Base-by-base conservation (phyloP, 2,797 vertebrate species). In the Pseudochirops cupreus region DNA sequence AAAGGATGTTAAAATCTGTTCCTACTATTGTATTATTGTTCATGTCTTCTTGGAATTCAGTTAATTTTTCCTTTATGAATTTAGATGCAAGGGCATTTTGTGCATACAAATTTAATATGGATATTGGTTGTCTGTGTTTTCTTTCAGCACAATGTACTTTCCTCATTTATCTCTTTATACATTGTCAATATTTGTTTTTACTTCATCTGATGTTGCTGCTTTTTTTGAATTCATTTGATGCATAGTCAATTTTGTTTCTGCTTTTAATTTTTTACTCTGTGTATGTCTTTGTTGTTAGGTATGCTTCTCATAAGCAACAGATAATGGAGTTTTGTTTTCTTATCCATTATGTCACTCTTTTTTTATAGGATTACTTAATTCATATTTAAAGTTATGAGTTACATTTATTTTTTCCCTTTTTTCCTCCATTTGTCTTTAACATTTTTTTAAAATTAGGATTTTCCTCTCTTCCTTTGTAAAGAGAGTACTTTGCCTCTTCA, bases 21-120 rank as follows among this genome's bases (percentile, higher is more conserved):
- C 14, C 24, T 4, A 74, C 26, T n/a, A 39, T 74, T 74, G 33
- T n/a, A n/a, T 74, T 74, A 16, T 39, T 62, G 14, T n/a, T 39
- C 16, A 21, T 46, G 39, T 46, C 74, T 82, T 82, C 18, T 82
- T 82, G n/a, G 46, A 46, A 46, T 82, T 82, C 39, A 46, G 2
- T 82, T 82, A 82, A 82, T 82, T 82, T 82, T 82, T 82, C 74
- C 74, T 82, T 74, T 82, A 46, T 33, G 59, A 82, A 82, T 82
- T 74, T 82, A 82, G 74, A 82, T 39, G 18, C 9, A 2, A 82
- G 39, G 2, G 3, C 74, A 46, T 82, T 82, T 46, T 2, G 39
- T 46, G 11, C 39, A 39, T 39, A 39, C 46, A 74, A 16, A 74
- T 74, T n/a, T 74, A 82, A 82, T 46, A 74, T 74, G 39, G 67